Conservation (phyloP, 1,140 invertebrate species). For the Cydia pomonella region DNA sequence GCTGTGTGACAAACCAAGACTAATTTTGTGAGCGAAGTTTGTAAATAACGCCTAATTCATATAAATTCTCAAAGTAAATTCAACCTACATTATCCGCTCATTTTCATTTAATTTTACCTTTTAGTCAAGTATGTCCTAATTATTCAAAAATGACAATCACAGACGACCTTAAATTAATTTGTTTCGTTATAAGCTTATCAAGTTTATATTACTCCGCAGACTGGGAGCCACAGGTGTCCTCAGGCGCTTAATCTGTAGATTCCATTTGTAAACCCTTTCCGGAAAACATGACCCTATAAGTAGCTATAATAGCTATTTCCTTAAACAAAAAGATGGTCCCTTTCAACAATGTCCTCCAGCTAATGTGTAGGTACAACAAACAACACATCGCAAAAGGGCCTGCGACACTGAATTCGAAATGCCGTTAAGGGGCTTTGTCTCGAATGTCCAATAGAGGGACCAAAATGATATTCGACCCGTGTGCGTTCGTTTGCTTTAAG, state of each 20-base stretch:
- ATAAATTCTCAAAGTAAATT: too few species aligned
- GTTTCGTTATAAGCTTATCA: constrained; percentile 1
- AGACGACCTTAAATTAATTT: background rate
- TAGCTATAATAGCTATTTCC: constrained; percentile 8
- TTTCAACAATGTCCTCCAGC: background rate
- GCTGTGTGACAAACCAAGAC: too few species aligned
- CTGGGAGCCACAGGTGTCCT: constrained; percentile 1
- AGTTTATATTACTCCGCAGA: background rate
- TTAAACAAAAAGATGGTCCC: constrained; percentile 7
- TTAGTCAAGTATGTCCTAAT: background rate
- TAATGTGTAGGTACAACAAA: background rate
- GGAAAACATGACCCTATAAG: constrained; percentile 5
- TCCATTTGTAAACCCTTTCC: constrained; percentile 18
- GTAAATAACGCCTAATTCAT: too few species aligned
- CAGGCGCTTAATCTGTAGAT: constrained; percentile 1
- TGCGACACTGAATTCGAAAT: background rate
- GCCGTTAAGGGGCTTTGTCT: background rate
- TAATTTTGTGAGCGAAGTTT: too few species aligned
- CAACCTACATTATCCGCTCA: too few species aligned
- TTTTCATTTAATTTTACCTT: too few species aligned
- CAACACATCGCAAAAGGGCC: background rate
- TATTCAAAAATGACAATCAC: background rate
- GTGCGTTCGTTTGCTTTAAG: too few species aligned
- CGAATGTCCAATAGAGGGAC: background rate
- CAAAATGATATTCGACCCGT: too few species aligned